A percentile compares a stretch with the other conserved stretches of the same genome.
phyloP scores from a whole-genome alignment of 2,113 vertebrate species.

The Meriones unguiculatus region DNA sequence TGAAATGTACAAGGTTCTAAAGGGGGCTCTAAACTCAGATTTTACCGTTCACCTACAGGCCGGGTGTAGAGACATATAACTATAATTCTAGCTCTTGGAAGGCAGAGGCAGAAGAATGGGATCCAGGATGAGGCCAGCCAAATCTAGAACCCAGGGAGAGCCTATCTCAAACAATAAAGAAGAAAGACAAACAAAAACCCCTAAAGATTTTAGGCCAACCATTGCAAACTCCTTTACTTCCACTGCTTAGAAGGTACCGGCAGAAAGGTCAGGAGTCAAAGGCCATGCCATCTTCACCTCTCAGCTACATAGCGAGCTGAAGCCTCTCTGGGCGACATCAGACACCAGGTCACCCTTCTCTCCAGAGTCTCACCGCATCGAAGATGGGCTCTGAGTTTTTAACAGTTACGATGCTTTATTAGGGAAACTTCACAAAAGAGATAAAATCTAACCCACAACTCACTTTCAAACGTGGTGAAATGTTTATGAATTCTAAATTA shows the following conservation, averaged over 20 bases:
- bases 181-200: neutral
- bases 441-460: conserved; percentile 7
- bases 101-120: neutral
- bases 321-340: neutral
- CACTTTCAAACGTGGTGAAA: neutral
- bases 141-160: neutral
- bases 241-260: neutral
- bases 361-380: neutral
- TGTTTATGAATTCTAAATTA: neutral
- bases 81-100: neutral
- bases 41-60: neutral
- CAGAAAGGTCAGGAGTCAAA: neutral
- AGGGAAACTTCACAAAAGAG: conserved; percentile 4
- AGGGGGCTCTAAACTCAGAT: neutral
- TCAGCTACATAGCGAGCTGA: neutral
- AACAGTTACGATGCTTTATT: neutral
- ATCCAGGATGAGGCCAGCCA: neutral
- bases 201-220: neutral
- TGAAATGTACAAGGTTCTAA: neutral
- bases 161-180: neutral
- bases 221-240: no score
- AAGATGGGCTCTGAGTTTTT: neutral
- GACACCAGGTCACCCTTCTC: neutral
- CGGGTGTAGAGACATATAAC: neutral
- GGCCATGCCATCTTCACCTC: neutral